Conservation (phyloP, 2,888 invertebrate genomes). For the Graphium colonna region DNA sequence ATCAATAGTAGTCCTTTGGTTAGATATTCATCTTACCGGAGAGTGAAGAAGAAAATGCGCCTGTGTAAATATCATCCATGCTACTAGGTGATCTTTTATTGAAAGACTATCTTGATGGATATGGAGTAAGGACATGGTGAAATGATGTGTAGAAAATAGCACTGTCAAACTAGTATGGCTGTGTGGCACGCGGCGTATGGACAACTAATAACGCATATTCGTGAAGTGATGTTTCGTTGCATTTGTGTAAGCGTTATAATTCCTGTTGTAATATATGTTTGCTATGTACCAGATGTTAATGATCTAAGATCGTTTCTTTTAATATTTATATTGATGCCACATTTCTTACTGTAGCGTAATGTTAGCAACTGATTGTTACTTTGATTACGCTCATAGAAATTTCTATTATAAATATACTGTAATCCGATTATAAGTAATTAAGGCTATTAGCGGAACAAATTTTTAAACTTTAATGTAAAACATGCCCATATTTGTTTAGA, state of each 20-base stretch:
- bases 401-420: constrained; percentile 4
- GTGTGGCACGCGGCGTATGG: constrained; percentile 4
- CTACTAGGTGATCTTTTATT: too few relatives aligned
- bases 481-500: neutral
- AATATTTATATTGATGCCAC: constrained; percentile 16
- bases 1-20: neutral
- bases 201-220: constrained; percentile 7
- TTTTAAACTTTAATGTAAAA: neutral
- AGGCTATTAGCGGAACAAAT: constrained; percentile 12
- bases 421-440: constrained; percentile 13
- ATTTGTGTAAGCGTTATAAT: constrained; percentile 13
- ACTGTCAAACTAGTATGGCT: neutral
- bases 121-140: too few relatives aligned
- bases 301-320: constrained; percentile 20
- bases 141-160: too few relatives aligned
- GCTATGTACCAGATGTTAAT: constrained; percentile 13
- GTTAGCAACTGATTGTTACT: constrained; percentile 14
- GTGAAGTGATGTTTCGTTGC: constrained; percentile 19
- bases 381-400: constrained; percentile 14
- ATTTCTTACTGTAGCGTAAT: constrained; percentile 15
- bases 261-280: constrained; percentile 7
- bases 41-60: too few relatives aligned
- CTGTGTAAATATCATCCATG: too few relatives aligned
- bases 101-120: too few relatives aligned
- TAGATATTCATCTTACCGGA: too few relatives aligned